These are phyloP conservation scores for Teinopalpus imperialis DNA, from an alignment of 2,888 invertebrate genomes.

Conservation along the genomic window DNA sequence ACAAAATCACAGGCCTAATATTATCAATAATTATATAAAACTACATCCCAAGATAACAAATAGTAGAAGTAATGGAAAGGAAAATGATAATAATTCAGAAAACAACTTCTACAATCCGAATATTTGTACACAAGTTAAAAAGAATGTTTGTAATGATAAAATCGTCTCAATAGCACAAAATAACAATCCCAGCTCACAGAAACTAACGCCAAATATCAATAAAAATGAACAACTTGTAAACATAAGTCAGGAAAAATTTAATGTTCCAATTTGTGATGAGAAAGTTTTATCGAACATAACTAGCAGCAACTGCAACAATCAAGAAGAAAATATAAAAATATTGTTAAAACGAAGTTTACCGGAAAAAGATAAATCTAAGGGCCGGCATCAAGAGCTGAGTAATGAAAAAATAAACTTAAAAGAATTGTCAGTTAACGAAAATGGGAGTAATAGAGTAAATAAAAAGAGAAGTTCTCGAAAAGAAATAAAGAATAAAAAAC, in stretches of 20 bases:
- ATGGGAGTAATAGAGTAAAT: background rate
- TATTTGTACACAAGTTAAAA: constrained; percentile 9
- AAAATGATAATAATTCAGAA: background rate
- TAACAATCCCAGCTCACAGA: too few species aligned
- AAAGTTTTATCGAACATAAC: background rate
- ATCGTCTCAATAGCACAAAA: background rate
- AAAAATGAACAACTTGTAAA: background rate
- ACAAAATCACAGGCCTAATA: constrained; percentile 32
- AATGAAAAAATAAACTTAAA: background rate
- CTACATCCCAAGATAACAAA: constrained; percentile 40
- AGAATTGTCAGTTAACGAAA: background rate
- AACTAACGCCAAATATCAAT: background rate
- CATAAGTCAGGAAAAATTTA: background rate
- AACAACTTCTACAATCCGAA: background rate
- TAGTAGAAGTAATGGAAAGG: constrained; percentile 13
- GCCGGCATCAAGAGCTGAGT: background rate
- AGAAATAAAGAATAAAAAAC: background rate
- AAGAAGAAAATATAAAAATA: constrained; percentile 15
- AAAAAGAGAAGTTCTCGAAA: background rate
- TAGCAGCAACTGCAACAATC: constrained; percentile 5
- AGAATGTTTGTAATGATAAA: background rate
- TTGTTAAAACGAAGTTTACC: constrained; percentile 22
- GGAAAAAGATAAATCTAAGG: constrained; percentile 13
- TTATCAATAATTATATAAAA: constrained; percentile 49
- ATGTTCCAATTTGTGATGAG: too few species aligned